A percentile compares a stretch with the other conserved stretches of the same genome.
phyloP scores from a whole-genome alignment of 1,140 invertebrate genomes.

The Drosophila elegans region DNA sequence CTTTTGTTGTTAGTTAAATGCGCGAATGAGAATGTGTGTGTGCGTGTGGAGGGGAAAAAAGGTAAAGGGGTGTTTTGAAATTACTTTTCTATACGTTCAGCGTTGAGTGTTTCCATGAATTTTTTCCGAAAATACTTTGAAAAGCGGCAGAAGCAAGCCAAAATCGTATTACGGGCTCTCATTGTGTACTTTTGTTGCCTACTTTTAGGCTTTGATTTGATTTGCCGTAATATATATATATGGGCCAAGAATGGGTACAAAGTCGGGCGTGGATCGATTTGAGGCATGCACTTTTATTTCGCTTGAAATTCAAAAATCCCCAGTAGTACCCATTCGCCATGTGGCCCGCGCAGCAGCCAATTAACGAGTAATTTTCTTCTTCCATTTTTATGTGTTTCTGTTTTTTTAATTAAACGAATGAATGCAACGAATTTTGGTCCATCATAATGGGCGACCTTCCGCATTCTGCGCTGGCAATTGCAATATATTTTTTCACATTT shows the following conservation, averaged over 20 bases:
- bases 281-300: slow-evolving; percentile 22
- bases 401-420: slow-evolving; percentile 68
- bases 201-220: slow-evolving; percentile 64
- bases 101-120: slow-evolving; percentile 55
- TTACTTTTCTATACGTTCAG: slow-evolving; percentile 35
- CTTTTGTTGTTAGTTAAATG: slow-evolving; percentile 60
- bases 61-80: slow-evolving; percentile 35
- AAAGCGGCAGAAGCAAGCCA: slow-evolving; percentile 19
- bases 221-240: slow-evolving; percentile 42
- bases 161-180: slow-evolving; percentile 49
- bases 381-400: slow-evolving; percentile 25
- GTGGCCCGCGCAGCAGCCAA: slow-evolving; percentile 50
- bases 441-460: slow-evolving; percentile 32
- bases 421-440: slow-evolving; percentile 41
- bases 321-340: slow-evolving; percentile 38
- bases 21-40: slow-evolving; percentile 21
- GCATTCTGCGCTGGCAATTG: slow-evolving; percentile 20
- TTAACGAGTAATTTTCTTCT: slow-evolving; percentile 51
- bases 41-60: background rate
- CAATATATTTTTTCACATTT: slow-evolving; percentile 27
- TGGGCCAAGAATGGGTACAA: background rate
- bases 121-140: slow-evolving; percentile 55
- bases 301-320: slow-evolving; percentile 13
- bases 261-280: slow-evolving; percentile 32
- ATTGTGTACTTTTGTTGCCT: slow-evolving; percentile 53